Base-by-base conservation (phyloP, 2,113 vertebrate species). In the Ophthalmolycus amberensis region DNA sequence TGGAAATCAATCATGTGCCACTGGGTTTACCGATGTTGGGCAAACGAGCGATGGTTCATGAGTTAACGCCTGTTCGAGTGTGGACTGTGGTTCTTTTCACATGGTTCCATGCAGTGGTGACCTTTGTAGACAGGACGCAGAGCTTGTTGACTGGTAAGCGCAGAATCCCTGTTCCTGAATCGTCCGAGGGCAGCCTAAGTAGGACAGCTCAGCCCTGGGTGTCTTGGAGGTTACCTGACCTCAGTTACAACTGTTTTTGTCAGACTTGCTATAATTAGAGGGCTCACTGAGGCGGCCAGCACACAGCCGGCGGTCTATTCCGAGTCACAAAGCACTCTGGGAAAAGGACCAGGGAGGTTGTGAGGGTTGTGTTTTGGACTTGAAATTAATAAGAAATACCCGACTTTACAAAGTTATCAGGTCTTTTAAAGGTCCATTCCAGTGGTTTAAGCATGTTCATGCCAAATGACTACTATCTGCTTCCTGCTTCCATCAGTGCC, bases 221-320 rank as follows among this genome's bases (percentile, higher is more conserved):
- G 65, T 83, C 65, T 80, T 27, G 6, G 69, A 79, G 80, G 25
- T 77, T 38, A 87, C 76, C 80, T 79, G 84, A 88, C 74, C 79
- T 75, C 71, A 72, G 75, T 82, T 79, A 69, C 58, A 65, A 56
- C 40, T 25, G 60, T n/a, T 72, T 84, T 37, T 50, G 32, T 80
- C 65, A 82, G 77, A 54, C 62, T 70, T 76, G 69, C 82, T 77
- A 68, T 86, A 80, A 81, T 72, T 79, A 74, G 76, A 65, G 29
- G 15, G 3, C 63, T 77, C 72, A 9, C 29, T 46, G 76, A 65
- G 71, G 29, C 59, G 64, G 58, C 62, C 44, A 56, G 56, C 29
- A 37, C 16, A 64, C 52, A 85, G 29, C 58, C 22, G 65, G 54
- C 68, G 54, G 65, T 75, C 29, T 56, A 70, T 59, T 72, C 54